Base-by-base conservation (phyloP, 2,888 invertebrate species). In the Podotricha telesiphe region DNA sequence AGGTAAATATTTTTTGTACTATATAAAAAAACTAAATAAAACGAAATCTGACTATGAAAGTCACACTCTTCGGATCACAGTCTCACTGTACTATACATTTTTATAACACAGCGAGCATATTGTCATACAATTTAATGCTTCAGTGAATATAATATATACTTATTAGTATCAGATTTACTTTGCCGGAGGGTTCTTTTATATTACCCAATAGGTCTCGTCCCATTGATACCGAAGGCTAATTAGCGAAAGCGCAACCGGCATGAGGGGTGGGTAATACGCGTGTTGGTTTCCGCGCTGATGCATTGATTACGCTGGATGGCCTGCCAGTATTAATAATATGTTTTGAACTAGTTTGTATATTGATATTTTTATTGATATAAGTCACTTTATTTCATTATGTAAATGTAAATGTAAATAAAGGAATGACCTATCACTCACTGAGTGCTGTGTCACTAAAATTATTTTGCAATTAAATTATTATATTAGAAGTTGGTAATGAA, bases 221-320 rank as follows among this genome's bases (percentile, higher is more conserved):
- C 85, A 76, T 84, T 82, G 81, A 82, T 85, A 86, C 84, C 84
- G 84, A 82, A 83, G 81, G 80, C 84, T 88, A 88, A 89, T 89
- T 89, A 84, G 82, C 80, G 79, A 63, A 67, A 65, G 65, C 56
- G 70, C 65, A 51, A 67, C 47, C 62, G 67, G 67, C 62, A 53
- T 50, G 42, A 48, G 69, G 70, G 71, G 69, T 58, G 56, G 67
- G 67, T 51, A 37, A 67, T 67, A 64, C 59, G 66, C 59, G 55
- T 69, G 48, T 50, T 56, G 51, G 53, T 47, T 59, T 45, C 47
- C 68, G 59, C 68, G 19, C 63, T 28, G 56, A 50, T 42, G 45
- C 58, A 53, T 34, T 69, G 53, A 65, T 65, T 58, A 58, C 37
- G 53, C 45, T 51, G 47, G 59, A 37, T 56, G n/a, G 10, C 42